Base-by-base conservation (phyloP, 2,113 vertebrate genomes). In the Ahaetulla prasina region DNA sequence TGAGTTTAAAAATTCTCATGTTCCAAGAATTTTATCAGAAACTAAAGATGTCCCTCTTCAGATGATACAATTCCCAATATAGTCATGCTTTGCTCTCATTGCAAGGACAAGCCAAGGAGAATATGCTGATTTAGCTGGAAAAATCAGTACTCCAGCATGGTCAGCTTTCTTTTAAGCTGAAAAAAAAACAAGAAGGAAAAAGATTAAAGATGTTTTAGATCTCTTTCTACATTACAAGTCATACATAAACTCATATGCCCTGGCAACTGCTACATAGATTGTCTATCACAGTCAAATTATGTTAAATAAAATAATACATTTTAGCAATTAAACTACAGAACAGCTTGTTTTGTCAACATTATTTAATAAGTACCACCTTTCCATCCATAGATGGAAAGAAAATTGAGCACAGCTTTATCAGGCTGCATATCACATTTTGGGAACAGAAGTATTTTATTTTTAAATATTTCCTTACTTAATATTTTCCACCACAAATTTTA, bases 191-290 rank as follows among this genome's bases (percentile, higher is more conserved):
- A 27, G 8, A 10, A 57, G 55, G 55, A 57, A 57, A 27, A 57
- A 57, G 22, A 8, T 55, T 55, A 55, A 57, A 57, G 22, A 10
- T 57, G 89, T 92, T 95, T 95, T 91, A 94, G 68, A 92, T 35
- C 0, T 0, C 9, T 93, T 90, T 68, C 63, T 52, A 85, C 45
- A 39, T 86, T 50, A 86, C 2, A 20, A 10, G 27, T 55, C 87
- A 16, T 0, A 14, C 3, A 23, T 84, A 57, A 57, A 57, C 23
- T 57, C 23, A 47, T 1, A 90, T 95, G 92, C 87, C 57, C 0
- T 25, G 91, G 91, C 20, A 90, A 4, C 50, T 91, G 30, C 45
- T 0, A 22, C 84, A n/a, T 80, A 50, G 12, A 57, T 35, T 57
- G 27, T 54, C 88, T 87, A 92, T 63, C 52, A 84, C 90, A 85